A percentile compares a stretch with the other conserved stretches of the same genome.
phyloP scores from a whole-genome alignment of 2,888 invertebrate genomes.

The Protodeltote pygarga region DNA sequence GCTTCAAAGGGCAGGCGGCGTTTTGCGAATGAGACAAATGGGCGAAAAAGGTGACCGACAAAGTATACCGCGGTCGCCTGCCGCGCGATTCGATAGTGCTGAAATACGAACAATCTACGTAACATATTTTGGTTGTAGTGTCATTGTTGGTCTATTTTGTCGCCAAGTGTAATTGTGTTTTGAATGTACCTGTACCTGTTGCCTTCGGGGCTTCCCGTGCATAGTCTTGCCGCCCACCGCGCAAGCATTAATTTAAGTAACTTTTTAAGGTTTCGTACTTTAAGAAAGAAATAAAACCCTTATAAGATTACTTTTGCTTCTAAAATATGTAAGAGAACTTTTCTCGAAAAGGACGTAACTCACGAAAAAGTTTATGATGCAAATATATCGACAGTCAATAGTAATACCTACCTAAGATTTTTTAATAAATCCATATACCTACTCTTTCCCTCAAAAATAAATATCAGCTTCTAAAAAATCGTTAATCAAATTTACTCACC shows the following conservation, averaged over 20 bases:
- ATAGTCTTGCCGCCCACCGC: slow-evolving; percentile 30
- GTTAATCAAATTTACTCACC: too few relatives aligned
- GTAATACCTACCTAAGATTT: too few relatives aligned
- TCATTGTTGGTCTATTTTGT: slow-evolving; percentile 74
- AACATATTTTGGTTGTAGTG: slow-evolving; percentile 78
- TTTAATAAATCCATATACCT: too few relatives aligned
- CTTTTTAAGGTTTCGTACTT: slow-evolving; percentile 6
- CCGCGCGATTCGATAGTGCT: slow-evolving; percentile 76
- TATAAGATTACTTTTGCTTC: too few relatives aligned
- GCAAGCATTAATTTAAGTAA: slow-evolving; percentile 15
- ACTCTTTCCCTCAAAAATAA: too few relatives aligned
- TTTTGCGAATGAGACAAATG: slow-evolving; percentile 56
- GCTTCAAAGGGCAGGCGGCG: slow-evolving; percentile 69
- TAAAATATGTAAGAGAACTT: too few relatives aligned
- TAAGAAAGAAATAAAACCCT: too few relatives aligned
- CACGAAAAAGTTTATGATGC: too few relatives aligned
- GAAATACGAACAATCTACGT: slow-evolving; percentile 79
- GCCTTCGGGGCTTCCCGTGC: slow-evolving; percentile 37
- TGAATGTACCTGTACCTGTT: slow-evolving; percentile 61
- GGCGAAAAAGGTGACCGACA: slow-evolving; percentile 63
- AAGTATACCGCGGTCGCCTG: slow-evolving; percentile 70
- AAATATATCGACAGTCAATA: too few relatives aligned
- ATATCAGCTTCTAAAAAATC: too few relatives aligned
- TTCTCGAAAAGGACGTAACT: too few relatives aligned
- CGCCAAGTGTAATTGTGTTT: slow-evolving; percentile 70